phyloP scores from a whole-genome alignment of 1,140 invertebrate genomes.

The Popillia japonica region DNA sequence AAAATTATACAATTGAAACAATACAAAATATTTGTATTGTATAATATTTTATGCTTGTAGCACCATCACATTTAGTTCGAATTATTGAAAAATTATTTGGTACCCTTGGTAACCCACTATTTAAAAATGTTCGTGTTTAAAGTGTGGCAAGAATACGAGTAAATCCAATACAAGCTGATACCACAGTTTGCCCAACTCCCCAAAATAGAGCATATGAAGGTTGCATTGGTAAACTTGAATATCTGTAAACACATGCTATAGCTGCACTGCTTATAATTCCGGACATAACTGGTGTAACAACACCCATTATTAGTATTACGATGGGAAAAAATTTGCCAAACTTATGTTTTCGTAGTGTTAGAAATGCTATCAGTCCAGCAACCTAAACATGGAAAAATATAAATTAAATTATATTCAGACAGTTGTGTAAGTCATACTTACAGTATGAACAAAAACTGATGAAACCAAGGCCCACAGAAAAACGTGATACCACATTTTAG shows the following conservation, averaged over 20 bases:
- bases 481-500: slow-evolving; percentile 96
- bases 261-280: slow-evolving; percentile 90
- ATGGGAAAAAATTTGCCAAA: slow-evolving; percentile 93
- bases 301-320: slow-evolving; percentile 86
- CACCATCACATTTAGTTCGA: slow-evolving; percentile 57
- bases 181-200: slow-evolving; percentile 92
- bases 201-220: slow-evolving; percentile 91
- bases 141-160: slow-evolving; percentile 92
- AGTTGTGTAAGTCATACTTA: slow-evolving; percentile 44
- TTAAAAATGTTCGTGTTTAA: slow-evolving; percentile 63
- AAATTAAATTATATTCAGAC: slow-evolving; percentile 19
- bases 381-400: slow-evolving; percentile 61
- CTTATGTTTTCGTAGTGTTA: slow-evolving; percentile 89
- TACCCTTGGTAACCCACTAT: slow-evolving; percentile 26
- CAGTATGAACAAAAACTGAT: slow-evolving; percentile 88
- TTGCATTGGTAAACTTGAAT: slow-evolving; percentile 86
- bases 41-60: slow-evolving; percentile 49
- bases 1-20: slow-evolving; percentile 45
- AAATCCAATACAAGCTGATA: slow-evolving; percentile 88
- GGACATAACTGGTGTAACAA: slow-evolving; percentile 84
- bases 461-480: slow-evolving; percentile 94
- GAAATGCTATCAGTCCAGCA: slow-evolving; percentile 89
- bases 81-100: slow-evolving; percentile 42
- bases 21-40: slow-evolving; percentile 42
- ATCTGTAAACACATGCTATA: slow-evolving; percentile 92